These are phyloP conservation scores for Coluber constrictor DNA, from an alignment of 2,797 vertebrate genomes.

Conservation along the genomic window DNA sequence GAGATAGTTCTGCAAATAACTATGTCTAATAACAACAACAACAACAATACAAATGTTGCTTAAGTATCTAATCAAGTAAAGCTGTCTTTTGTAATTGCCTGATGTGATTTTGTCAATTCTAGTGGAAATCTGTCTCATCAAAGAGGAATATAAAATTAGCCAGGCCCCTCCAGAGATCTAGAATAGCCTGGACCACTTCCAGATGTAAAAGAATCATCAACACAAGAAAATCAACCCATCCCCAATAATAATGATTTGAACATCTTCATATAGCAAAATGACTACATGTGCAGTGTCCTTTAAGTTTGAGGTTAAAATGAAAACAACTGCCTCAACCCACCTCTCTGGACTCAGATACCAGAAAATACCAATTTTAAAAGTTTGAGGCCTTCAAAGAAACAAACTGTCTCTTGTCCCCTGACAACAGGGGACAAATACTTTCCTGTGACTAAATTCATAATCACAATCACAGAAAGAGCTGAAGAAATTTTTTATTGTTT, in stretches of 20 bases:
- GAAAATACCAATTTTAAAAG: not conserved
- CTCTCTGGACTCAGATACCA: not conserved
- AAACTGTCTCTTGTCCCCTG: not conserved
- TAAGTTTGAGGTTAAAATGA: not conserved
- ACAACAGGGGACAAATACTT: not conserved
- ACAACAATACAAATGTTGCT: not conserved
- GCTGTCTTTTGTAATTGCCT: not conserved
- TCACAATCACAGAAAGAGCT: constrained; percentile 35
- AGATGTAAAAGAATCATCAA: not conserved
- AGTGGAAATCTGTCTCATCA: not conserved
- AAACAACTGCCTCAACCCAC: not conserved
- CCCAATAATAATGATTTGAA: not conserved
- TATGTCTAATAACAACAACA: not conserved
- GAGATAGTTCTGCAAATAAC: not conserved
- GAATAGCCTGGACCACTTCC: not conserved
- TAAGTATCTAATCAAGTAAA: not conserved
- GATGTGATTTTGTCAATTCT: not conserved
- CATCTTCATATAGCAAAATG: not conserved
- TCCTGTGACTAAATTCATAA: constrained; percentile 5
- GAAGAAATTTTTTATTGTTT: constrained; percentile 37
- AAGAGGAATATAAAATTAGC: not conserved
- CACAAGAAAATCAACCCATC: not conserved
- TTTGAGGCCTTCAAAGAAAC: not conserved
- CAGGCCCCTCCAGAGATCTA: not conserved
- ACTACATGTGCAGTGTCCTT: not conserved